Evolutionary conservation across 2,797 vertebrate species (phyloP), one percentile per base, ranked within the genome.

Genomic region (Pantherophis vulpinus): DNA sequence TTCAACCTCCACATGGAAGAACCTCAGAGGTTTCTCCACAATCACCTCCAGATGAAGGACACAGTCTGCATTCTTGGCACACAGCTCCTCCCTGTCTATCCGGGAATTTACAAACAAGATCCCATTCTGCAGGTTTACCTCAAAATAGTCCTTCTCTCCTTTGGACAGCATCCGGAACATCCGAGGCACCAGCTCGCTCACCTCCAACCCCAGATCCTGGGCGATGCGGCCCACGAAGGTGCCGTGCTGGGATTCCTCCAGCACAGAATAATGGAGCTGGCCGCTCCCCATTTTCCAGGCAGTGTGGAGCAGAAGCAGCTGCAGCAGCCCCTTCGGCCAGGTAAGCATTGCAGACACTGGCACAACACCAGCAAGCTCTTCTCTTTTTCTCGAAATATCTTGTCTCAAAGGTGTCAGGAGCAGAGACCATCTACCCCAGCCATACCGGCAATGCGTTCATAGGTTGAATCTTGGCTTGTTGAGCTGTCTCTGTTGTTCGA

Each of bases 71-170:
- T 56, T 56, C 12, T 56, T 56, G 55, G 2, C 12, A 56, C 55
- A 56, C 55, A 56, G 55, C 55, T 56, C 55, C 55, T 56, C 63
- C 63, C 63, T 70, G 63, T 70, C 63, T 16, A 70, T 70, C 63
- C 63, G 98, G 95, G 98, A 98, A 89, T 98, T 98, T 12, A 99
- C 98, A 79, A 98, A 98, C 70, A 98, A 97, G 94, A 98, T 98
- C 27, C 98, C 98, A 42, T 98, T 98, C 91, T 98, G 96, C 94
- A 96, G 95, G 25, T 63, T 98, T 94, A 98, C 97, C 63, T 97
- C 96, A 91, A 98, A 56, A 56, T 56, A 56, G 55, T 56, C 55
- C 55, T 56, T 56, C 55, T 56, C 55, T 56, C 55, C 94, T 90
- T 95, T 97, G 91, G 98, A 97, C 27, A 23, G 59, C 59, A 60